Percentiles rank a stretch among this genome's conserved stretches.
phyloP scores from a whole-genome alignment of 2,888 invertebrate species.

The Nemotelus nigrinus region DNA sequence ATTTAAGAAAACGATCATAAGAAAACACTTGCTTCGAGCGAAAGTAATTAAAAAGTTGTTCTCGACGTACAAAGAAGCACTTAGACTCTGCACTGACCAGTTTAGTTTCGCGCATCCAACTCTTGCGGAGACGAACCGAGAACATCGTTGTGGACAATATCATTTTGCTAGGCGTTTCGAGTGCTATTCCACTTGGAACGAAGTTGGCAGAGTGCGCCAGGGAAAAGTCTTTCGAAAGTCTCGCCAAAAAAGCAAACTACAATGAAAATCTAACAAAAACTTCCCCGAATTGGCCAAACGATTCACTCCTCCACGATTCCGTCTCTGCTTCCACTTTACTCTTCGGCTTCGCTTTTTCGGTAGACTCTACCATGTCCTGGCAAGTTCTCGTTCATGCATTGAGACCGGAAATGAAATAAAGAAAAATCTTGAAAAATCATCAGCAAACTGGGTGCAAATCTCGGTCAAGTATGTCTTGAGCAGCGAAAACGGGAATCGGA shows the following conservation, averaged over 20 bases:
- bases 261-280: constrained; percentile 19
- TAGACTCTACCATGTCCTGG: neutral
- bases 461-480: constrained; percentile 7
- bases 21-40: neutral
- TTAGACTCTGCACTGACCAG: constrained; percentile 8
- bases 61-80: constrained; percentile 8
- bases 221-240: neutral
- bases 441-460: neutral
- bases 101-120: neutral
- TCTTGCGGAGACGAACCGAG: neutral
- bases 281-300: neutral
- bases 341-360: neutral
- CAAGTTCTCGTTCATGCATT: neutral
- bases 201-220: neutral
- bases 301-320: neutral
- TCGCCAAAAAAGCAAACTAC: neutral
- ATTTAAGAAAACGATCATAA: too few species aligned
- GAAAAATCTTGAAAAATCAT: constrained; percentile 6
- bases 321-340: neutral
- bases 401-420: constrained; percentile 11
- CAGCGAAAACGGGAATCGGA: too few species aligned
- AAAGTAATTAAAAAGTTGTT: constrained; percentile 24
- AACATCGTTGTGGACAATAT: neutral
- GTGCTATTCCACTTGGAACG: neutral
- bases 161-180: neutral